A percentile compares a stretch with the other conserved stretches of the same genome.
phyloP scores from a whole-genome alignment of 2,113 vertebrate species.

The western clawed frog (Xenopus tropicalis) region UCB_Xtro_10.0 CM004445.2:77740001-77740500 shows the following conservation, averaged over 20 bases:
- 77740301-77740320: conserved; percentile 9
- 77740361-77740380: conserved; percentile 26
- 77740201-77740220: conserved; percentile 32
- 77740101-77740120: not conserved
- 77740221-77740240: conserved; percentile 20
- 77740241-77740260: conserved; percentile 8
- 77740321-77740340: conserved; percentile 9
- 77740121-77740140: not conserved
- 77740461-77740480: conserved; percentile 79
- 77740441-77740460: conserved; percentile 60
- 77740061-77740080: conserved; percentile 43
- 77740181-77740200: not conserved
- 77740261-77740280: conserved; percentile 3
- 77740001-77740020: conserved; percentile 53
- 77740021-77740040: conserved; percentile 49
- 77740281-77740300: conserved; percentile 13
- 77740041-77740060: conserved; percentile 63
- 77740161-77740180: not conserved
- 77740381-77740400: conserved; percentile 6
- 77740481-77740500: conserved; percentile 78
- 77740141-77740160: not conserved
- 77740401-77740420: conserved; percentile 63
- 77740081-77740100: conserved; percentile 31
- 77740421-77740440: conserved; percentile 63
- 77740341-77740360: conserved; percentile 12